Base-by-base conservation (phyloP, 2,888 invertebrate species). In the Andricus curvator region DNA sequence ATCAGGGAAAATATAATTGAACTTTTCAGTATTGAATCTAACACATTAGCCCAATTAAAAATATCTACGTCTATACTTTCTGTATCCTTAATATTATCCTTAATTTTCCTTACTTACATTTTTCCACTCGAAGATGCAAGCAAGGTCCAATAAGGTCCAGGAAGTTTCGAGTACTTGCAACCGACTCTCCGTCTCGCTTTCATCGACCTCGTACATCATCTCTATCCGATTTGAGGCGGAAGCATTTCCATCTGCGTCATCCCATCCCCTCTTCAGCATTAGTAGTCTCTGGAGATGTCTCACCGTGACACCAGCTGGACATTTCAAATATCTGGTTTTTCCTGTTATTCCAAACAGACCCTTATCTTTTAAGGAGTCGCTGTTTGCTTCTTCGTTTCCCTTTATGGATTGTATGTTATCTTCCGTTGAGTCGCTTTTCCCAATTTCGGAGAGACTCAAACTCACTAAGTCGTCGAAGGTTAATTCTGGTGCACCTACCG, bases 41-140 rank as follows among this genome's bases (percentile, higher is more conserved):
- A 41, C 13, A 13, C 41, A 41, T 41, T 41, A 11, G 13, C 41
- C 13, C 41, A 2, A 13, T 13, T 41, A 2, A 41, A 41, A 11
- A 41, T 13, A 13, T 41, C 41, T 41, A 41, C 41, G 3, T 41
- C 25, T 25, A 0, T 41, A 11, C 41, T 41, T 13, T 41, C 41
- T 41, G n/a, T n/a, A 48, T n/a, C 56, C 48, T 77, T 13, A 9
- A 4, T 62, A 37, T 37, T 37, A 37, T 37, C 9, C 37, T 37
- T 8, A 37, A 37, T 37, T 37, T 37, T 37, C 11, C 4, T 44
- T 65, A 94, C 95, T 95, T 93, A 97, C 97, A 94, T 96, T 94
- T 92, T 98, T 97, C 98, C 98, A 99, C 80, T 97, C 96, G 92
- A 98, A 98, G 88, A 98, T 98, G 91, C 98, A 98, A 1, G 98